Conservation (phyloP, 2,888 invertebrate genomes). For the Cinara cedri region DNA sequence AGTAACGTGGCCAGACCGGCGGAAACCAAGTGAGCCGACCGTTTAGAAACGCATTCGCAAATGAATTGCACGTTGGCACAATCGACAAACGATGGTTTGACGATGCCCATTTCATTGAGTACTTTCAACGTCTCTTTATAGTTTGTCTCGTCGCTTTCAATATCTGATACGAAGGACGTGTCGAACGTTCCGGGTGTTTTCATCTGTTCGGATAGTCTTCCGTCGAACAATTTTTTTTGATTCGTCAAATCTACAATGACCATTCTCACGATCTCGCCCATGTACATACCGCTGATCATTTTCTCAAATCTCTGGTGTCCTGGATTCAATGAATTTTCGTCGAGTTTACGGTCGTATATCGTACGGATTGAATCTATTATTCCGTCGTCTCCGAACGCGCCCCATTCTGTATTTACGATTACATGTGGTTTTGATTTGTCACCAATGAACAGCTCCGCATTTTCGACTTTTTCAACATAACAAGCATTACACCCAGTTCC, state of each 20-base stretch:
- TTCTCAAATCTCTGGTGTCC: slow-evolving; percentile 86
- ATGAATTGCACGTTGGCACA: slow-evolving; percentile 45
- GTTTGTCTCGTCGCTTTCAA: slow-evolving; percentile 69
- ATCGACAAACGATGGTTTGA: slow-evolving; percentile 35
- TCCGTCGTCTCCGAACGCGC: slow-evolving; percentile 71
- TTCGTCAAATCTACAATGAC: slow-evolving; percentile 82
- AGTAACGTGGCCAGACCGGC: slow-evolving; percentile 72
- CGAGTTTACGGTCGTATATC: slow-evolving; percentile 65
- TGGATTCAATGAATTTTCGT: slow-evolving; percentile 69
- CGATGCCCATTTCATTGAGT: slow-evolving; percentile 60
- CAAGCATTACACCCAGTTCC: slow-evolving; percentile 71
- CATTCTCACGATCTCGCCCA: slow-evolving; percentile 92
- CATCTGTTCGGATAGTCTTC: slow-evolving; percentile 79
- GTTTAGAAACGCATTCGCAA: slow-evolving; percentile 63
- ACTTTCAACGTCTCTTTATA: slow-evolving; percentile 62
- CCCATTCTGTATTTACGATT: slow-evolving; percentile 73
- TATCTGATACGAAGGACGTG: slow-evolving; percentile 97
- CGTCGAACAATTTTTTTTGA: slow-evolving; percentile 81
- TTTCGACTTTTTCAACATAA: slow-evolving; percentile 68
- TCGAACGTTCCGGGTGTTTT: slow-evolving; percentile 83
- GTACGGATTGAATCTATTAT: slow-evolving; percentile 68
- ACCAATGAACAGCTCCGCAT: slow-evolving; percentile 66
- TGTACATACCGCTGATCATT: slow-evolving; percentile 99
- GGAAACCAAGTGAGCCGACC: slow-evolving; percentile 76
- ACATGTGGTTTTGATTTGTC: slow-evolving; percentile 63